Evolutionary conservation across 2,797 vertebrate genomes (phyloP), one percentile per base, ranked within the genome.

Genomic region (Pipistrellus kuhlii): DNA sequence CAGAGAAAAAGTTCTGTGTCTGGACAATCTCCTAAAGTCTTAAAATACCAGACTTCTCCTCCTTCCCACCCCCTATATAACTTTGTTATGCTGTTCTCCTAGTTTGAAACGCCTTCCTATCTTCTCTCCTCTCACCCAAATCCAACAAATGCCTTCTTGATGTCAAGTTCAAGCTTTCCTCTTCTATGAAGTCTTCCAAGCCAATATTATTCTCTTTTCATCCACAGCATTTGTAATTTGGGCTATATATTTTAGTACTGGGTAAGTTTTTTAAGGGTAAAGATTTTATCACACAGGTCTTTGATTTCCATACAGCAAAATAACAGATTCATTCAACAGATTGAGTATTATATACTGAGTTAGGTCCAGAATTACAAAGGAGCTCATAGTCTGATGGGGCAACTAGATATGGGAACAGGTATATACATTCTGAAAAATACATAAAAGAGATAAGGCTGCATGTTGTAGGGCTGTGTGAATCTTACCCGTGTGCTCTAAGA

Each of bases 361-460:
- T 46, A 82, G 84, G 88, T 13, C 30, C 35, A 44, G 62, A 88
- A 80, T 87, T 87, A 55, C 25, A 90, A 84, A 95, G 41, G 57
- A 85, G 11, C 32, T n/a, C 8, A 18, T 41, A 71, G 17, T 35
- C 69, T 84, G 32, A 53, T 55, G 48, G 59, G 44, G 5, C 21
- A 71, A 76, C 68, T 21, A 51, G 83, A 7, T 21, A 44, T 0
- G 0, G 44, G 72, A 75, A 80, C 6, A 59, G 20, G 35, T 46
- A 88, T 57, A 44, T 6, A 17, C 4, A 3, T 38, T 30, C 44
- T 9, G 7, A 57, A 10, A 86, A n/a, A 48, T 64, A 66, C 1
- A n/a, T 14, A n/a, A n/a, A 85, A 71, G 41, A 32, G 35, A n/a
- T 44, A 32, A 89, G 35, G 64, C 66, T 78, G 64, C 46, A 14